Percentiles rank a stretch among this genome's conserved stretches.
phyloP scores from a whole-genome alignment of 2,888 invertebrate genomes.

The Beris morrisii region DNA sequence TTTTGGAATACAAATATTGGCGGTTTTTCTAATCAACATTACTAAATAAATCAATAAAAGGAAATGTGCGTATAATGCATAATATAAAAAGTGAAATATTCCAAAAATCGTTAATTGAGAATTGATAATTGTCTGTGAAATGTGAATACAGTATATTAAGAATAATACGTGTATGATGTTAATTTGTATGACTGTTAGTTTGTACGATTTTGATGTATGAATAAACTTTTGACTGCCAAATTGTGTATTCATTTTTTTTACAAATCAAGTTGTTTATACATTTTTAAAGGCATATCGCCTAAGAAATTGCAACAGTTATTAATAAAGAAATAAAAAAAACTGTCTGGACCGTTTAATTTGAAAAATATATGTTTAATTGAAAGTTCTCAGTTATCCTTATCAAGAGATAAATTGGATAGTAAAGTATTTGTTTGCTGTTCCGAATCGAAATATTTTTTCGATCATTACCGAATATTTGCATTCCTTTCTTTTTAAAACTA shows the following conservation, averaged over 20 bases:
- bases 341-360: no score
- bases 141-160: slow-evolving; percentile 25
- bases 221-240: slow-evolving; percentile 35
- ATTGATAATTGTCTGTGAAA: slow-evolving; percentile 12
- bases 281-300: no score
- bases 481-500: no score
- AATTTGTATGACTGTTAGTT: slow-evolving; percentile 56
- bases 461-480: no score
- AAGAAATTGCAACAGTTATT: no score
- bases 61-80: background rate
- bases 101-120: slow-evolving; percentile 13
- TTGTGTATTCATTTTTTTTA: slow-evolving; percentile 30
- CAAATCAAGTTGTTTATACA: no score
- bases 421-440: no score
- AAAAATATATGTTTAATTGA: no score
- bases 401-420: no score
- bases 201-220: slow-evolving; percentile 46
- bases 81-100: slow-evolving; percentile 15
- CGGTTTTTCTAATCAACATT: background rate
- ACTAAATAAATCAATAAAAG: background rate
- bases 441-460: no score
- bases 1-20: slow-evolving; percentile 24
- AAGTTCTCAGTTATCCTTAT: no score
- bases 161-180: slow-evolving; percentile 23
- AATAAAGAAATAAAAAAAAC: no score